A percentile compares a stretch with the other conserved stretches of the same genome.
phyloP scores from a whole-genome alignment of 2,888 invertebrate genomes.

The Mesopsocus fuscifrons region DNA sequence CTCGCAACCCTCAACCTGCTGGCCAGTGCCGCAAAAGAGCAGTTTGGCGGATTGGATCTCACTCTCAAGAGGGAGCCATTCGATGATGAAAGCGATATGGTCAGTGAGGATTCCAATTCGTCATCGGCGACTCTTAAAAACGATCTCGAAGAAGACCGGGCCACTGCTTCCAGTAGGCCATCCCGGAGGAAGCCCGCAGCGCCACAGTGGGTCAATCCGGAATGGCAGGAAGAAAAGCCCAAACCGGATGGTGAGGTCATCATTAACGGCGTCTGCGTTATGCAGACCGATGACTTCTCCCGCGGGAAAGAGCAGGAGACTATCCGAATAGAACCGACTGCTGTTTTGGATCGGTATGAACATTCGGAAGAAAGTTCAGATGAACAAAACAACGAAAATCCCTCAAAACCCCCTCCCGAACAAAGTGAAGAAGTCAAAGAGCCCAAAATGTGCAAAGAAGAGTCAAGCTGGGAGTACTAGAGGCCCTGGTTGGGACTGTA shows the following conservation, averaged over 20 bases:
- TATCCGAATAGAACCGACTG: slow-evolving; percentile 55
- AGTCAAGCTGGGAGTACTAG: slow-evolving; percentile 3
- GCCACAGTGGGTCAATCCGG: slow-evolving; percentile 95
- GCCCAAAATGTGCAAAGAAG: slow-evolving; percentile 2
- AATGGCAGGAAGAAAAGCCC: slow-evolving; percentile 56
- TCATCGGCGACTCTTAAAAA: slow-evolving; percentile 24
- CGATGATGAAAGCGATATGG: slow-evolving; percentile 55
- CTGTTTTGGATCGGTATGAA: slow-evolving; percentile 41
- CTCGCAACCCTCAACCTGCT: slow-evolving; percentile 46
- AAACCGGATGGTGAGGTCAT: slow-evolving; percentile 49
- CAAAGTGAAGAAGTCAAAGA: neutral
- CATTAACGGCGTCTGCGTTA: slow-evolving; percentile 85
- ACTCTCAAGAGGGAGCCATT: slow-evolving; percentile 57
- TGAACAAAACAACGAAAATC: slow-evolving; percentile 5
- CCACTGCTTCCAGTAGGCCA: slow-evolving; percentile 26
- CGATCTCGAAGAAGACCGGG: slow-evolving; percentile 20
- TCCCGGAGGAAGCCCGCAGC: slow-evolving; percentile 85
- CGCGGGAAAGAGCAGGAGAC: slow-evolving; percentile 40
- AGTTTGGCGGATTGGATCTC: slow-evolving; percentile 71
- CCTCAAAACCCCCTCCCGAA: slow-evolving; percentile 1
- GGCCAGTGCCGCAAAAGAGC: slow-evolving; percentile 49
- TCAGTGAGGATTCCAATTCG: slow-evolving; percentile 43
- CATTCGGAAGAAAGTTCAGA: slow-evolving; percentile 9
- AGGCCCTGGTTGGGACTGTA: neutral
- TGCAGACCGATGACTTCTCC: slow-evolving; percentile 61